These are phyloP conservation scores for Drosophila pruinosa DNA, from an alignment of 1,140 invertebrate species.

Conservation along the genomic window DNA sequence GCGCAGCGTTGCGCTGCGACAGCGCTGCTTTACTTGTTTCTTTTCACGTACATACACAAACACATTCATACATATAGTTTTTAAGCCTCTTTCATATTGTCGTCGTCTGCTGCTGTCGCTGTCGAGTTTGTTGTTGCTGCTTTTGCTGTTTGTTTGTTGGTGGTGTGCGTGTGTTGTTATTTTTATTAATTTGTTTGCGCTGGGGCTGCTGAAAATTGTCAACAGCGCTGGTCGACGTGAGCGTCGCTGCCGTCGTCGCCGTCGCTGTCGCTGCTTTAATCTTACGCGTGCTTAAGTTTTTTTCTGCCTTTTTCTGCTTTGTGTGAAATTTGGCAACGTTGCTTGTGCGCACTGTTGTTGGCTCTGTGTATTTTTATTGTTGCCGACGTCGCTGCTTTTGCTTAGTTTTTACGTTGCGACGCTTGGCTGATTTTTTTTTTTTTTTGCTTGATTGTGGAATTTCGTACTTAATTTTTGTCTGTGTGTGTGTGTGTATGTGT, in stretches of 20 bases:
- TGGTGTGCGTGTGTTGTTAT: conserved; percentile 57
- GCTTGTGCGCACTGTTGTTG: conserved; percentile 31
- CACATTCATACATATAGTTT: too few relatives aligned
- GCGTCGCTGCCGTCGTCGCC: conserved; percentile 15
- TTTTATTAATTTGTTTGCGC: conserved; percentile 68
- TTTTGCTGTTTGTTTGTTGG: conserved; percentile 21
- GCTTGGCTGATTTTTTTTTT: conserved; percentile 60
- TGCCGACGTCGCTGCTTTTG: conserved; percentile 48
- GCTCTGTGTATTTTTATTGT: conserved; percentile 60
- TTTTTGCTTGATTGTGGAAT: conserved; percentile 58
- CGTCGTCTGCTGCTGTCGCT: conserved; percentile 28
- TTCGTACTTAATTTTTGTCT: conserved; percentile 70
- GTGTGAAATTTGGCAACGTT: conserved; percentile 66
- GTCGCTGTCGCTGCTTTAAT: conserved; percentile 64
- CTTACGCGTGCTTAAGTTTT: conserved; percentile 76
- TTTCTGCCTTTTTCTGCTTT: conserved; percentile 31
- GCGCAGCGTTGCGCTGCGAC: conserved; percentile 29
- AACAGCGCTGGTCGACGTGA: conserved; percentile 38
- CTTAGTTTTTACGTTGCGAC: conserved; percentile 39
- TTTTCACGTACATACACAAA: too few relatives aligned
- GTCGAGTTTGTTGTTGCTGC: conserved; percentile 8
- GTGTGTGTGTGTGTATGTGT: conserved; percentile 20
- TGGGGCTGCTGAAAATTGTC: conserved; percentile 58
- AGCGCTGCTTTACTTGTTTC: conserved; percentile 54
- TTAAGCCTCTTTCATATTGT: conserved; percentile 55